Conservation (phyloP, 2,797 vertebrate species). For the Myripristis murdjan region DNA sequence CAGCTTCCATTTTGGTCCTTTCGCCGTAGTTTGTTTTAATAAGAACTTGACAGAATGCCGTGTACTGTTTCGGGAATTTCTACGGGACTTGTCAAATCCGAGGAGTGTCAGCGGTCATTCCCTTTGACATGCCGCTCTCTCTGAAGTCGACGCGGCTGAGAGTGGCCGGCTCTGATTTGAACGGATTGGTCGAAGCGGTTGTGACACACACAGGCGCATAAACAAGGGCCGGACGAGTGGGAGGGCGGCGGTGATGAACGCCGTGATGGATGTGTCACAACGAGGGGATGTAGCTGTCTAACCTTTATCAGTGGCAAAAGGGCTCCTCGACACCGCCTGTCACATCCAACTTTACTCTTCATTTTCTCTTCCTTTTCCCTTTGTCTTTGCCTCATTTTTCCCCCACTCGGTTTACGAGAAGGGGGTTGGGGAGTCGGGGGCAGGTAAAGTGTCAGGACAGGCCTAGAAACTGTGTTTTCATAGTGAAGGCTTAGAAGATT, state of each 20-base stretch:
- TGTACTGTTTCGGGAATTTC: slow-evolving; percentile 53
- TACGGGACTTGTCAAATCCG: slow-evolving; percentile 53
- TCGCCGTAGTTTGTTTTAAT: slow-evolving; percentile 71
- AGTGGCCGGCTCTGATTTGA: slow-evolving; percentile 25
- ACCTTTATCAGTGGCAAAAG: slow-evolving; percentile 65
- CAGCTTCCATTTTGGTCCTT: slow-evolving; percentile 53
- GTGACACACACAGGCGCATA: slow-evolving; percentile 36
- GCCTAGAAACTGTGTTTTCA: slow-evolving; percentile 52
- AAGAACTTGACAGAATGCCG: slow-evolving; percentile 67
- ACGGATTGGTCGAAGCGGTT: slow-evolving; percentile 52
- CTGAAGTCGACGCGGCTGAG: slow-evolving; percentile 17
- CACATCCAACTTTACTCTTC: slow-evolving; percentile 69
- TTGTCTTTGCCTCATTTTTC: slow-evolving; percentile 33
- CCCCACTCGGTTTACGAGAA: slow-evolving; percentile 13
- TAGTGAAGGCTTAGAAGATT: slow-evolving; percentile 57
- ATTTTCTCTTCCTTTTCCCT: slow-evolving; percentile 53
- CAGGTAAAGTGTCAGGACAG: slow-evolving; percentile 37
- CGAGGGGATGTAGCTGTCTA: slow-evolving; percentile 64
- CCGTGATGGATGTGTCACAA: slow-evolving; percentile 71
- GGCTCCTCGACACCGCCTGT: slow-evolving; percentile 55
- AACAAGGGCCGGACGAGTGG: slow-evolving; percentile 46
- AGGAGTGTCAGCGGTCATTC: slow-evolving; percentile 56
- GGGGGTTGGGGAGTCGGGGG: slow-evolving; percentile 23
- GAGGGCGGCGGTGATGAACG: slow-evolving; percentile 68
- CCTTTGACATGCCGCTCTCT: slow-evolving; percentile 28